These are phyloP conservation scores for Ernsta delagoae DNA, from an alignment of 2,888 invertebrate genomes.

Conservation along the genomic window DNA sequence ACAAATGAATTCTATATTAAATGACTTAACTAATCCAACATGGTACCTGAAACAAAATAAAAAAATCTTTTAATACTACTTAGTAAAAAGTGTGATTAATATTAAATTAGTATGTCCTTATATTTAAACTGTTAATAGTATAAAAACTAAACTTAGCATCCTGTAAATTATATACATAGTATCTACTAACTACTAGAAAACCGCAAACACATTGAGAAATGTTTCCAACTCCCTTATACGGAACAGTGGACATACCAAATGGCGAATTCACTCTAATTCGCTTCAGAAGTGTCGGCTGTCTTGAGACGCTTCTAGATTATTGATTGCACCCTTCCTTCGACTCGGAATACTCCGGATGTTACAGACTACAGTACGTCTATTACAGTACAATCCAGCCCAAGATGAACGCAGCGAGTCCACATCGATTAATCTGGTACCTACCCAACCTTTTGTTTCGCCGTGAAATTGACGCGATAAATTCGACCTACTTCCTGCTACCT, in stretches of 20 bases:
- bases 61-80: too few species aligned
- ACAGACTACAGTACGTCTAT: slow-evolving; percentile 11
- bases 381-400: not conserved
- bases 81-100: too few species aligned
- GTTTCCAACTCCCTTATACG: not conserved
- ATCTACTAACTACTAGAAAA: too few species aligned
- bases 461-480: slow-evolving; percentile 33
- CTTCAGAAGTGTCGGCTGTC: slow-evolving; percentile 13
- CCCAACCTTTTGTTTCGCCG: slow-evolving; percentile 29
- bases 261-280: slow-evolving; percentile 10
- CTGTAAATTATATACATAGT: too few species aligned
- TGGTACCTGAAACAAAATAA: too few species aligned
- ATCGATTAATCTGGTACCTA: slow-evolving; percentile 29
- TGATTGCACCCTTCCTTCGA: slow-evolving; percentile 22
- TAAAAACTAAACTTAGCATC: too few species aligned
- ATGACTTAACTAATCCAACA: too few species aligned
- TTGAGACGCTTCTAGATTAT: slow-evolving; percentile 16
- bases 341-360: too few species aligned
- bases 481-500: not conserved
- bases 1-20: too few species aligned
- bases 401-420: not conserved
- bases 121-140: too few species aligned
- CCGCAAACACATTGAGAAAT: not conserved
- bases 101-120: too few species aligned
- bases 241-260: slow-evolving; percentile 4